Evolutionary conservation across 2,888 invertebrate genomes (phyloP).

Genomic region (Endotricha flammealis): DNA sequence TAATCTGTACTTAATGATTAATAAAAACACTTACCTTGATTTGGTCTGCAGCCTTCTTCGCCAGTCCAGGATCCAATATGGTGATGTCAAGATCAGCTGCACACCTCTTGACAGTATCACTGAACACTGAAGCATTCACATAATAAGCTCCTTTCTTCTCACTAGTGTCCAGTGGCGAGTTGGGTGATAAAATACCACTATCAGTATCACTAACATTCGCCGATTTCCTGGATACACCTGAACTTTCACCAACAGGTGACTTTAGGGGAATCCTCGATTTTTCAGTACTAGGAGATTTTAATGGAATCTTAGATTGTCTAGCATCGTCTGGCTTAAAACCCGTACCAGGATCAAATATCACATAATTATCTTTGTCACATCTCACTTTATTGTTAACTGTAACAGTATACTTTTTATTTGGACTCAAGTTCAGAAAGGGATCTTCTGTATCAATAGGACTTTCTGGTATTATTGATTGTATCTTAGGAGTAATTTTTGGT

Average conservation of each 20-base stretch:
- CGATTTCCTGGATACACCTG: constrained; percentile 47
- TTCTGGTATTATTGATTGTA: constrained; percentile 73
- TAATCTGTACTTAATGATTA: constrained; percentile 2
- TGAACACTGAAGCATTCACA: constrained; percentile 61
- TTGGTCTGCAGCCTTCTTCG: constrained; percentile 68
- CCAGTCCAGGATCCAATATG: constrained; percentile 60
- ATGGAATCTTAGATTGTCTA: constrained; percentile 44
- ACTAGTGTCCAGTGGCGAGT: constrained; percentile 77
- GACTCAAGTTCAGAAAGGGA: constrained; percentile 67
- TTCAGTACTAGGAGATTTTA: constrained; percentile 49
- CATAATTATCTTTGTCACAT: constrained; percentile 75
- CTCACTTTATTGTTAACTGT: constrained; percentile 72
- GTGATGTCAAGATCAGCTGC: constrained; percentile 55
- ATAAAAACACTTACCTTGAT: constrained; percentile 55
- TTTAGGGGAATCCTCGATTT: constrained; percentile 55
- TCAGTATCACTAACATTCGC: constrained; percentile 80
- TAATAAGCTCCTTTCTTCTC: constrained; percentile 54
- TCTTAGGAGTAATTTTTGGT: constrained; percentile 70
- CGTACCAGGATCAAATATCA: constrained; percentile 69
- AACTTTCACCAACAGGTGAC: constrained; percentile 53
- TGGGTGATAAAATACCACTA: constrained; percentile 81
- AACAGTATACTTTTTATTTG: constrained; percentile 74
- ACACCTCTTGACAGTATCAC: constrained; percentile 53
- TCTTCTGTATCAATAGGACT: constrained; percentile 71
- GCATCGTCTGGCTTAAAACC: constrained; percentile 60